These are phyloP conservation scores for Leptinotarsa rubiginosa DNA, from an alignment of 2,888 invertebrate genomes.

Conservation along the genomic window DNA sequence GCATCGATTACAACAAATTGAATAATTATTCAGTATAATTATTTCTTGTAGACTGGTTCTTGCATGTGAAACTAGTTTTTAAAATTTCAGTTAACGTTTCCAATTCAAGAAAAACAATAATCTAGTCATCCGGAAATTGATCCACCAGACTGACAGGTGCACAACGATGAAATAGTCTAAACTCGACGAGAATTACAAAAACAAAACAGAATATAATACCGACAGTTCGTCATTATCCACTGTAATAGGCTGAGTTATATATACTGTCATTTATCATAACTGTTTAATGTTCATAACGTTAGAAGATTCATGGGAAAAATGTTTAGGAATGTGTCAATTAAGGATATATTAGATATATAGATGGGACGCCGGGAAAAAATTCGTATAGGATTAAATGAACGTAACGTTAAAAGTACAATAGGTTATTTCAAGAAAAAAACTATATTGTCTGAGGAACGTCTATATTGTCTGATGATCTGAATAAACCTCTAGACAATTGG, in stretches of 20 bases:
- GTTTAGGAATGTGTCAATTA: slow-evolving; percentile 25
- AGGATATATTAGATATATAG: not conserved
- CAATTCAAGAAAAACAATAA: not conserved
- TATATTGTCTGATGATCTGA: not conserved
- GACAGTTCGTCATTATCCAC: slow-evolving; percentile 28
- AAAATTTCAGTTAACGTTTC: not conserved
- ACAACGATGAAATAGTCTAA: not conserved
- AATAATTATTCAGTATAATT: too few species aligned
- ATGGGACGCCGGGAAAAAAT: not conserved
- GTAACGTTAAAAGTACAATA: not conserved
- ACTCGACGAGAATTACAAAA: slow-evolving; percentile 20
- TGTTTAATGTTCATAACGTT: slow-evolving; percentile 21
- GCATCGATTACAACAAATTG: too few species aligned
- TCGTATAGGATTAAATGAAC: not conserved
- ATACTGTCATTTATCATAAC: slow-evolving; percentile 24
- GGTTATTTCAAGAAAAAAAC: not conserved
- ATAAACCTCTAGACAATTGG: not conserved
- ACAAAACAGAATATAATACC: slow-evolving; percentile 25
- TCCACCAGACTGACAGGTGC: slow-evolving; percentile 4
- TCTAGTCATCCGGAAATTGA: slow-evolving; percentile 11
- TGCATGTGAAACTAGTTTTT: not conserved
- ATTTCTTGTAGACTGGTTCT: not conserved
- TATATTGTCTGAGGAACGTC: not conserved
- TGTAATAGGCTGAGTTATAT: slow-evolving; percentile 14
- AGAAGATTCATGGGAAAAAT: not conserved